Conservation (phyloP, 1,140 invertebrate species). For the Calliphora vicina region DNA sequence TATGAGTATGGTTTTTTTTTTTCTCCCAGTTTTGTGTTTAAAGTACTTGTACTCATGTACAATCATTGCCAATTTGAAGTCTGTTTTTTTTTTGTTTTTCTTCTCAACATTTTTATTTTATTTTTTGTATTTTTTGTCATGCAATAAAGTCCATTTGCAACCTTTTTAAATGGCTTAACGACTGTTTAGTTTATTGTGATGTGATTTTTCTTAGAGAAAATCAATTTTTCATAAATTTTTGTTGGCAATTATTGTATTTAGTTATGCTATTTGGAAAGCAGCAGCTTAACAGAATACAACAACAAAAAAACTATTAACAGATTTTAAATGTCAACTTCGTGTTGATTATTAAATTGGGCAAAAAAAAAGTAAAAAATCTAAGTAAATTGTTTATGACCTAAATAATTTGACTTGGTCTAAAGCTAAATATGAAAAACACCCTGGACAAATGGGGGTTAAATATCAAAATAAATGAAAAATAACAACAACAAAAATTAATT, state of each 20-base stretch:
- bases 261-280: conserved; percentile 2
- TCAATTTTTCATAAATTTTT: conserved; percentile 24
- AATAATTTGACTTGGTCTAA: no score
- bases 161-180: conserved; percentile 24
- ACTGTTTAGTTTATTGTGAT: conserved; percentile 21
- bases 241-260: conserved; percentile 26
- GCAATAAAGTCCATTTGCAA: conserved; percentile 29
- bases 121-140: conserved; percentile 9
- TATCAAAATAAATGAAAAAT: no score
- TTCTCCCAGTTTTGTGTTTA: neutral
- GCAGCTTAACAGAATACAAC: no score
- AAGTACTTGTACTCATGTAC: conserved; percentile 13
- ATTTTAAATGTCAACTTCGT: conserved; percentile 30
- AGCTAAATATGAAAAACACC: no score
- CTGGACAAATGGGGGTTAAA: no score
- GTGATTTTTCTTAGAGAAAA: conserved; percentile 13
- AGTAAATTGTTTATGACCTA: no score
- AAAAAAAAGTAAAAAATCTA: no score
- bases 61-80: conserved; percentile 17
- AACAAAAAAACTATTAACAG: neutral
- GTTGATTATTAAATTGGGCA: conserved; percentile 5
- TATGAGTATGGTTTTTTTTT: conserved; percentile 10
- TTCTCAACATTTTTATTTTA: neutral
- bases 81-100: neutral
- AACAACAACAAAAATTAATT: no score